A percentile compares a stretch with the other conserved stretches of the same genome.
These are phyloP conservation scores for Diacarnus erythraeanus DNA, from an alignment of 37 sponge, comb jelly and placozoan genomes.

Conservation along the genomic window DNA sequence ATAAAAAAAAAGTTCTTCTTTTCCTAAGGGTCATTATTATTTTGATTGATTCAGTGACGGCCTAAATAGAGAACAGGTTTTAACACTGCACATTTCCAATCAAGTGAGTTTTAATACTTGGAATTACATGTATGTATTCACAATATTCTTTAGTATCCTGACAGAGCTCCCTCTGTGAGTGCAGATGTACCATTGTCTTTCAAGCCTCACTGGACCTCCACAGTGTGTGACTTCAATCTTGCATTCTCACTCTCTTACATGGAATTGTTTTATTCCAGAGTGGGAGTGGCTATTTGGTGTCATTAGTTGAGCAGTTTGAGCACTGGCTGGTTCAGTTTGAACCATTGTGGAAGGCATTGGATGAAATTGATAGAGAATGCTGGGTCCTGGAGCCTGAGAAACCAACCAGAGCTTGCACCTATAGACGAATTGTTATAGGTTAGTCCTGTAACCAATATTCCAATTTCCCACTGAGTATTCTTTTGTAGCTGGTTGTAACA, in stretches of 20 bases:
- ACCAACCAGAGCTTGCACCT: constrained; percentile 33
- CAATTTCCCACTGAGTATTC: neutral
- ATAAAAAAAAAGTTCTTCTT: too few species aligned
- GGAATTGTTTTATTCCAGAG: neutral
- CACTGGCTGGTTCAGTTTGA: constrained; percentile 27
- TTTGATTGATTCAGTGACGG: constrained; percentile 13
- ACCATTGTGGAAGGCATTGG: constrained; percentile 58
- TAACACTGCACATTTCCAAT: constrained; percentile 1
- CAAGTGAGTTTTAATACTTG: neutral
- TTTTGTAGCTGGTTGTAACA: too few species aligned
- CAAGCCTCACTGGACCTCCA: constrained; percentile 27
- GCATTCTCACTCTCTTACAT: neutral
- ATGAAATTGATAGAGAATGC: constrained; percentile 46
- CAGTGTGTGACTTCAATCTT: neutral
- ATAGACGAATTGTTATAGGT: constrained; percentile 74
- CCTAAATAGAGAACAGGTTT: constrained; percentile 9
- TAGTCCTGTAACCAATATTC: neutral
- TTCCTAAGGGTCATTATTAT: too few species aligned
- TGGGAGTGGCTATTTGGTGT: neutral
- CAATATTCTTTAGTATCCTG: constrained; percentile 19
- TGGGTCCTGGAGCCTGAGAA: constrained; percentile 72
- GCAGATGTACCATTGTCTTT: constrained; percentile 45
- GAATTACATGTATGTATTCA: neutral
- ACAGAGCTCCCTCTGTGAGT: constrained; percentile 4
- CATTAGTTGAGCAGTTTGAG: constrained; percentile 4